Evolutionary conservation across 2,888 invertebrate species (phyloP), one percentile per base, ranked within the genome.

Genomic region (Trisateles emortualis): DNA sequence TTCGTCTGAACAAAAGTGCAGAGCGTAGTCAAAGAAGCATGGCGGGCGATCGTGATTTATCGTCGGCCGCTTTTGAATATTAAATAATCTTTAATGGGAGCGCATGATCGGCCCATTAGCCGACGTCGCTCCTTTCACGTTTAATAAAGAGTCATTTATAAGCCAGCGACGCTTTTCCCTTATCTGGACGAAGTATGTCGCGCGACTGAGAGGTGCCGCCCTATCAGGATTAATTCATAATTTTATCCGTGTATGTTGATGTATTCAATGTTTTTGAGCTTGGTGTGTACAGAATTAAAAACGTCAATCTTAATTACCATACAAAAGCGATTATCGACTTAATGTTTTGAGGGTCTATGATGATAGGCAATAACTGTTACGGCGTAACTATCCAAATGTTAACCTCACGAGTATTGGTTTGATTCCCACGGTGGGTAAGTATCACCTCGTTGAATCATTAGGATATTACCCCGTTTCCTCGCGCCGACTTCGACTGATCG

Each of bases 141-240:
- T 92, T 92, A 92, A 92, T 92, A 92, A 92, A 92, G 90, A 92
- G 90, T 90, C 90, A 92, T 92, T 92, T 92, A 92, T 92, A 92
- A 92, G 88, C 87, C 86, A 80, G 88, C 85, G 86, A 86, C 84
- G 91, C 89, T 88, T 91, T 88, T 88, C 90, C 87, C 92, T 92
- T 92, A 92, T 92, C 92, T 87, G 88, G 78, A 69, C 83, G 81
- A 84, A 86, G 91, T 92, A 92, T 90, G 92, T 91, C 84, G 84
- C 81, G 86, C 90, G 88, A 83, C 90, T 88, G 84, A 86, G 88
- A 88, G 88, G 90, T 90, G 90, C 92, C 92, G 90, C 90, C 88
- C 86, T 90, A 90, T 90, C 90, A 73, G 83, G 83, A 87, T 87
- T 90, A 89, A 91, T 91, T 91, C 92, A 92, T 92, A 92, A 88